Evolutionary conservation across 2,888 invertebrate genomes (phyloP).

Genomic region (Drosophila infuscata): DNA sequence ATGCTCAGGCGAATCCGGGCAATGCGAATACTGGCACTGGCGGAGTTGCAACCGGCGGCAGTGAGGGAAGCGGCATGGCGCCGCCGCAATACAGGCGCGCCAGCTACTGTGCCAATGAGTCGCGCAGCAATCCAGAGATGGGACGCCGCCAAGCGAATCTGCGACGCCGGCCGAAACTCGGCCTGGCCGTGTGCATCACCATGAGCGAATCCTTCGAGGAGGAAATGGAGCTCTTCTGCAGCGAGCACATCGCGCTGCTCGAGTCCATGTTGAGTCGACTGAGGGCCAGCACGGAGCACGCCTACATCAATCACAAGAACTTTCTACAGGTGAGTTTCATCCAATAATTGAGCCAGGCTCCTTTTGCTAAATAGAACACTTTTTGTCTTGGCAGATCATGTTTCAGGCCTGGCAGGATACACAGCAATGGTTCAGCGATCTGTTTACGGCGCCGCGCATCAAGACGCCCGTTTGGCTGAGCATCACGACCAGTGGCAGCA

Average conservation of each 20-base stretch:
- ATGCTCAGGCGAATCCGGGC: slow-evolving; percentile 17
- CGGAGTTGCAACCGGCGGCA: slow-evolving; percentile 55
- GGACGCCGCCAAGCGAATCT: slow-evolving; percentile 68
- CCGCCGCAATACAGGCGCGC: slow-evolving; percentile 74
- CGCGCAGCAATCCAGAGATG: slow-evolving; percentile 85
- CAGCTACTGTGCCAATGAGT: slow-evolving; percentile 81
- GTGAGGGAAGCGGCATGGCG: slow-evolving; percentile 81
- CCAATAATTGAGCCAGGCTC: background rate
- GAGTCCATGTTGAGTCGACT: slow-evolving; percentile 91
- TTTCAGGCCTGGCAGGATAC: slow-evolving; percentile 85
- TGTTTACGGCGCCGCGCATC: slow-evolving; percentile 89
- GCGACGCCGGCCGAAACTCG: slow-evolving; percentile 86
- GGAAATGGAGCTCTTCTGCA: slow-evolving; percentile 90
- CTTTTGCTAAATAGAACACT: background rate
- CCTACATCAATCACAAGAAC: slow-evolving; percentile 86
- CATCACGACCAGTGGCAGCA: slow-evolving; percentile 85
- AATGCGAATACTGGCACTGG: slow-evolving; percentile 25
- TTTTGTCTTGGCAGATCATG: slow-evolving; percentile 84
- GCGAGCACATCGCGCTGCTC: slow-evolving; percentile 92
- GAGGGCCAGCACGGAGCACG: slow-evolving; percentile 88
- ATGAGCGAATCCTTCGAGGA: slow-evolving; percentile 87
- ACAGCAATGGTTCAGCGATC: slow-evolving; percentile 87
- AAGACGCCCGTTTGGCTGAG: slow-evolving; percentile 89
- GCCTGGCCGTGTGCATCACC: slow-evolving; percentile 88
- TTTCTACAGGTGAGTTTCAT: slow-evolving; percentile 86